Evolutionary conservation across 2,113 vertebrate genomes (phyloP).

Genomic region (Rhinoderma darwinii): DNA sequence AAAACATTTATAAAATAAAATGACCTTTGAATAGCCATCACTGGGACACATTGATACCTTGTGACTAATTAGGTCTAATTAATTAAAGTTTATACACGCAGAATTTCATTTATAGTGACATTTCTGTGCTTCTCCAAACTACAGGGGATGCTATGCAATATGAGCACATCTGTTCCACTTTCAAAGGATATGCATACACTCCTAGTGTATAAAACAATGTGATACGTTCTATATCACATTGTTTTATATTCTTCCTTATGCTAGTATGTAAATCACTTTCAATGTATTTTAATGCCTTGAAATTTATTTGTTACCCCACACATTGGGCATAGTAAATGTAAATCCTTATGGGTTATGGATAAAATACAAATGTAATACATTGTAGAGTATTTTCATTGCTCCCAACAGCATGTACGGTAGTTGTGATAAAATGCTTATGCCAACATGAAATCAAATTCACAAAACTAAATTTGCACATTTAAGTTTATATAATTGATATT

Average conservation of each 20-base stretch:
- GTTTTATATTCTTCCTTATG: too few relatives aligned
- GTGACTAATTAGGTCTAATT: slow-evolving; percentile 21
- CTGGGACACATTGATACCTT: not conserved
- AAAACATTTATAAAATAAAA: not conserved
- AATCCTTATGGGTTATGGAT: not conserved
- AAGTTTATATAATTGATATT: too few relatives aligned
- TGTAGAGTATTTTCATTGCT: too few relatives aligned
- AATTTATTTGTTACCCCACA: not conserved
- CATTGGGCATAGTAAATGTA: not conserved
- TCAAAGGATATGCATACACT: not conserved
- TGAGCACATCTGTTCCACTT: slow-evolving; percentile 1
- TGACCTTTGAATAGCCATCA: slow-evolving; percentile 10
- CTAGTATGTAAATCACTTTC: not conserved
- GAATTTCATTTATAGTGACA: slow-evolving; percentile 33
- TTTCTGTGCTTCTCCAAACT: not conserved
- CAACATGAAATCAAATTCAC: too few relatives aligned
- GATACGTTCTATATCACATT: too few relatives aligned
- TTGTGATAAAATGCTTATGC: too few relatives aligned
- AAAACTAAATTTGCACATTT: too few relatives aligned
- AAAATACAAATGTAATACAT: too few relatives aligned
- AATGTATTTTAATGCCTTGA: not conserved
- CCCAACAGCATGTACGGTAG: too few relatives aligned
- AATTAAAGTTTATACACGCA: not conserved
- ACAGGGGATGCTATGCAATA: not conserved
- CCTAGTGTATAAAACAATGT: not conserved